Conservation (phyloP, 1,140 invertebrate species). For the Meloidogyne chitwoodi region DNA sequence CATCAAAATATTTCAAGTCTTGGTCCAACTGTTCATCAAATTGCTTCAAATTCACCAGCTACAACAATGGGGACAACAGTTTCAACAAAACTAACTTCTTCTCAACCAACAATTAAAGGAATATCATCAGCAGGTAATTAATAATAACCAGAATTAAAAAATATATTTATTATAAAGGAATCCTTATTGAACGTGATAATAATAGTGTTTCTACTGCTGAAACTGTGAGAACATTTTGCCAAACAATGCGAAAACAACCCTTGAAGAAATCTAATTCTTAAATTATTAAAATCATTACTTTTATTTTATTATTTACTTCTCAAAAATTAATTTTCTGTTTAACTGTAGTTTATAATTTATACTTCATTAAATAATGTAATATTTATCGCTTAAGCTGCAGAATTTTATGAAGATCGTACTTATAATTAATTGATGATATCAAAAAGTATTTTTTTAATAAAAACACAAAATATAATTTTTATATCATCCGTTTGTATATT, state of each 20-base stretch:
- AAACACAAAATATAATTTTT: background rate
- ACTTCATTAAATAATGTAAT: too few relatives aligned
- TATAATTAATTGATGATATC: background rate
- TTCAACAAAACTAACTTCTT: background rate
- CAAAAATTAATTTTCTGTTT: too few relatives aligned
- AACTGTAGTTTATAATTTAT: too few relatives aligned
- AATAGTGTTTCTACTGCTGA: background rate
- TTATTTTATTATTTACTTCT: too few relatives aligned
- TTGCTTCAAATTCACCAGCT: background rate
- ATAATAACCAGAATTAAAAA: background rate
- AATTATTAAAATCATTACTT: background rate
- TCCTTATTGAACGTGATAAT: background rate
- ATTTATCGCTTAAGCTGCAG: too few relatives aligned
- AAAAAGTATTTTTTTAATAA: background rate
- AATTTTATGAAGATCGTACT: background rate
- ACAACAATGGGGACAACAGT: background rate
- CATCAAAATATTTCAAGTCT: background rate
- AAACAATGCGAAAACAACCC: background rate
- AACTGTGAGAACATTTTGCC: background rate
- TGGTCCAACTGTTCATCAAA: background rate
- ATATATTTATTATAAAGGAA: background rate
- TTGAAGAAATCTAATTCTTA: slow-evolving; percentile 1
- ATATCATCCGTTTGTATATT: background rate
- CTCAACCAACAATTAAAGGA: background rate
- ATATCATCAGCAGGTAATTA: background rate